Evolutionary conservation across 2,888 invertebrate genomes (phyloP).

Genomic region (Auanema freiburgensis): DNA sequence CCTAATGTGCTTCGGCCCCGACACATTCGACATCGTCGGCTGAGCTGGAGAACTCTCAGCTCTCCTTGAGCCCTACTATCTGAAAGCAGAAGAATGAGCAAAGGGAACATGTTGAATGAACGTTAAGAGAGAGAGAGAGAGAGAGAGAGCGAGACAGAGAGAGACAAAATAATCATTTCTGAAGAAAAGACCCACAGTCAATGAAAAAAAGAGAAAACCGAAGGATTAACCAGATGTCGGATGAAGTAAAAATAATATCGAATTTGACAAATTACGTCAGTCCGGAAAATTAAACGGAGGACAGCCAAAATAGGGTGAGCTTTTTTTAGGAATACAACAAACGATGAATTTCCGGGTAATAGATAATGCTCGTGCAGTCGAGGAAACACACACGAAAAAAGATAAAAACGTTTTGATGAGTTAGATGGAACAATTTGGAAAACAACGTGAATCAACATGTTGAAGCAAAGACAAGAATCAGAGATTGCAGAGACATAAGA

Average conservation of each 20-base stretch:
- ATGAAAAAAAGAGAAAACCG: slow-evolving; percentile 2
- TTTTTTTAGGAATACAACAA: no score
- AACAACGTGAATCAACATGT: no score
- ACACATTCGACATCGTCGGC: slow-evolving; percentile 15
- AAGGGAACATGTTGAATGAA: background rate
- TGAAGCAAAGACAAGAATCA: no score
- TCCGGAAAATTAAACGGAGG: slow-evolving; percentile 1
- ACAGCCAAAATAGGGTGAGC: background rate
- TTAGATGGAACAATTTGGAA: no score
- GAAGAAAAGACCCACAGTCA: slow-evolving; percentile 1
- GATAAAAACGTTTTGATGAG: no score
- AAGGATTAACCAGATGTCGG: no score
- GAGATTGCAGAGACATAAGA: no score
- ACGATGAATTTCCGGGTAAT: no score
- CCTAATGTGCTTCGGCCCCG: slow-evolving; percentile 16
- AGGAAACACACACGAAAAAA: no score
- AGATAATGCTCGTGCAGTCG: no score
- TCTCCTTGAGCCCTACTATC: background rate
- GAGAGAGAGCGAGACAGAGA: background rate
- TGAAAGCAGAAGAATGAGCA: background rate
- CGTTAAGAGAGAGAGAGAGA: background rate
- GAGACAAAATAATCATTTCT: background rate
- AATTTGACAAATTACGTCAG: no score
- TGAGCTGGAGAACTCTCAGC: background rate
- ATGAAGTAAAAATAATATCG: no score